These are phyloP conservation scores for Prunella strophiata DNA, from an alignment of 2,797 vertebrate genomes.

Conservation along the genomic window DNA sequence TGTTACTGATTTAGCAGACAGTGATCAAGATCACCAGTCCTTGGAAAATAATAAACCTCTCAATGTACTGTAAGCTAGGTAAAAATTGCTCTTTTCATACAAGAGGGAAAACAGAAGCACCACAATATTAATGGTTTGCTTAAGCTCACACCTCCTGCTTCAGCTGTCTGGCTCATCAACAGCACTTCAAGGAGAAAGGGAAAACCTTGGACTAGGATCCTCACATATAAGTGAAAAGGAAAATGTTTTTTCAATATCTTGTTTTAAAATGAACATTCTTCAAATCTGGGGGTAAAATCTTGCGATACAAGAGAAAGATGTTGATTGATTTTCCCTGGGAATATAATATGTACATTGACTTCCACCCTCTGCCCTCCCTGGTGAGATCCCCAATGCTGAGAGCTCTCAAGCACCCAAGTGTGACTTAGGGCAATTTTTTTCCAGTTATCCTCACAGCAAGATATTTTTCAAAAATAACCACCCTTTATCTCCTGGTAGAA, in stretches of 20 bases:
- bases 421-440: not conserved
- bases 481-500: not conserved
- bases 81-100: not conserved
- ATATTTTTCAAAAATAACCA: not conserved
- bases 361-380: not conserved
- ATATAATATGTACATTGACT: not conserved
- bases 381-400: not conserved
- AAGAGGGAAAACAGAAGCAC: conserved; percentile 12
- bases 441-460: not conserved
- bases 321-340: not conserved
- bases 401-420: not conserved
- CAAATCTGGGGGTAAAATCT: not conserved
- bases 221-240: not conserved
- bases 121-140: not conserved
- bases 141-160: conserved; percentile 4
- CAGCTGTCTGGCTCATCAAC: not conserved
- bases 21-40: not conserved
- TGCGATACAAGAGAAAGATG: not conserved
- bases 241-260: not conserved
- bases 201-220: not conserved
- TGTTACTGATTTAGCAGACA: not conserved
- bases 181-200: not conserved
- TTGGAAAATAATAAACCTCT: not conserved
- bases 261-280: not conserved
- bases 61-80: not conserved